phyloP scores from a whole-genome alignment of 2,113 vertebrate species.

The Pelmatolapia mariae region DNA sequence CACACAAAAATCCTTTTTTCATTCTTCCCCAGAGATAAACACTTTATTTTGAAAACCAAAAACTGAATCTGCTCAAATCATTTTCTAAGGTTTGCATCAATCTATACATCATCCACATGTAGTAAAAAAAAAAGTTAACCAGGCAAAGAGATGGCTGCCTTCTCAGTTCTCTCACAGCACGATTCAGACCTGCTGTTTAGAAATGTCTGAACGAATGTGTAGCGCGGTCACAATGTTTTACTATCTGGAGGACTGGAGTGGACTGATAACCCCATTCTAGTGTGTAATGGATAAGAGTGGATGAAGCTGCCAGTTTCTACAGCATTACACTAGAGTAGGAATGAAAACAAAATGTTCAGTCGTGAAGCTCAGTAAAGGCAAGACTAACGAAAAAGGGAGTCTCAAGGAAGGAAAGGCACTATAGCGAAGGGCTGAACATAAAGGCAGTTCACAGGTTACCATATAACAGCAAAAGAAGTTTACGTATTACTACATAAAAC shows the following conservation, averaged over 20 bases:
- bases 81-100: background rate
- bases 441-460: background rate
- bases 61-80: accelerated
- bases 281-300: background rate
- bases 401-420: background rate
- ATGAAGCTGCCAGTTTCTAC: background rate
- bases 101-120: background rate
- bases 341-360: background rate
- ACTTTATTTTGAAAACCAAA: background rate
- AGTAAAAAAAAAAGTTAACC: background rate
- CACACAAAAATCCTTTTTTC: background rate
- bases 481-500: background rate
- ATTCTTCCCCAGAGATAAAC: background rate
- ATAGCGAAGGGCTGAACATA: background rate
- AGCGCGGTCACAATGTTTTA: background rate
- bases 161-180: background rate
- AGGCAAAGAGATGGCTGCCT: background rate
- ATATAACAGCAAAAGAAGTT: background rate
- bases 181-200: background rate
- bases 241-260: background rate
- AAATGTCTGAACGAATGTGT: background rate
- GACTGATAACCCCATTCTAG: background rate
- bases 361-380: background rate
- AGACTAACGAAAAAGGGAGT: background rate
- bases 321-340: background rate